These are phyloP conservation scores for Chrysocyon brachyurus DNA, from an alignment of 2,797 vertebrate genomes.

Conservation along the genomic window DNA sequence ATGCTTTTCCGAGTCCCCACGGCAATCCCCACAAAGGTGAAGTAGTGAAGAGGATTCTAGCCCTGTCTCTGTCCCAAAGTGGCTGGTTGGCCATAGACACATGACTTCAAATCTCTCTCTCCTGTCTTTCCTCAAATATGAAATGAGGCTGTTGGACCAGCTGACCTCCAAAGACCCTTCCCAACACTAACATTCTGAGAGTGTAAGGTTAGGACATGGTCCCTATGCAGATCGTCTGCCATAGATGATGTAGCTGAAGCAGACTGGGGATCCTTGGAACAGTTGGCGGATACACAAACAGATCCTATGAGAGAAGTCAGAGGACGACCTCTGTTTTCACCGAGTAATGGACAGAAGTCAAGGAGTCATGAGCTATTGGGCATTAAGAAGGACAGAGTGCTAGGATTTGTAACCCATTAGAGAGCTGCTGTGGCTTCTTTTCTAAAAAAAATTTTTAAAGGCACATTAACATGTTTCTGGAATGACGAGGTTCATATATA, in stretches of 20 bases:
- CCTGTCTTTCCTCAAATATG: not conserved
- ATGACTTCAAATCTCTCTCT: not conserved
- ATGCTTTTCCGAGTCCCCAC: not conserved
- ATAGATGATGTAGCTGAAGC: not conserved
- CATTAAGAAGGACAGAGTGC: not conserved
- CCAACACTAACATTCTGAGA: not conserved
- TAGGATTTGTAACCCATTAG: not conserved
- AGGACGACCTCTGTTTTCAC: not conserved
- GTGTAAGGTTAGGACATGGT: rapidly evolving
- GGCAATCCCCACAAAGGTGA: not conserved
- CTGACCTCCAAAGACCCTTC: not conserved
- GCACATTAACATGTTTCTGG: not conserved
- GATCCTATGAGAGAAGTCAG: not conserved
- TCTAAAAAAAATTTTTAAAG: not conserved
- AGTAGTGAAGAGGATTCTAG: not conserved
- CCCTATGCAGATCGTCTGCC: not conserved
- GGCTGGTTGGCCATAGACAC: too few relatives aligned
- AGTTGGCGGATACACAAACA: rapidly evolving
- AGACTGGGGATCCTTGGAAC: not conserved
- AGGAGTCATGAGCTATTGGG: not conserved
- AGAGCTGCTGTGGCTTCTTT: not conserved
- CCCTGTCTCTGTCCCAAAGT: not conserved
- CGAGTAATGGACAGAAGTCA: not conserved
- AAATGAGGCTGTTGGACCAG: not conserved
- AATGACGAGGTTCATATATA: not conserved